Percentiles rank a stretch among this genome's conserved stretches.
These are phyloP conservation scores for Rhincodon typus DNA, from an alignment of 2,797 vertebrate species.

Conservation along the genomic window DNA sequence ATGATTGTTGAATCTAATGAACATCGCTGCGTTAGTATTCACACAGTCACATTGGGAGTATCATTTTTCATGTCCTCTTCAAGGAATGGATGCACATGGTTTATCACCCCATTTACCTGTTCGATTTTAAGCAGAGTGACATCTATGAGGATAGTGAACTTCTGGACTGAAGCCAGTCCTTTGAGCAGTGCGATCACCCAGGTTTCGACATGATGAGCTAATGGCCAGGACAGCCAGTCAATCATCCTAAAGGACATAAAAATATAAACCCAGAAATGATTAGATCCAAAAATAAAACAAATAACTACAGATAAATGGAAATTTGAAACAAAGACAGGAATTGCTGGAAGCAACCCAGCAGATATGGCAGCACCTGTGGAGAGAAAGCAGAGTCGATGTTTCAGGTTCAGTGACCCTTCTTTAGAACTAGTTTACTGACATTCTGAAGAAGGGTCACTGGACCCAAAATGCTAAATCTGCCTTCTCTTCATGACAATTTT, in stretches of 20 bases:
- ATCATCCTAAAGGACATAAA: constrained; percentile 73
- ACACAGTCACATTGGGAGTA: background rate
- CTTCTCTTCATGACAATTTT: no score
- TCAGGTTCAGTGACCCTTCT: no score
- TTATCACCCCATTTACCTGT: constrained; percentile 65
- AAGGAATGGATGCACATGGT: background rate
- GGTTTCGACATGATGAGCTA: constrained; percentile 93
- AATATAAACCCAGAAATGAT: background rate
- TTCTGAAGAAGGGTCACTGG: no score
- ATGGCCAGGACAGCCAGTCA: constrained; percentile 96
- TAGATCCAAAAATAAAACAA: background rate
- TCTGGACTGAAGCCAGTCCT: constrained; percentile 92
- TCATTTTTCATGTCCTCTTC: background rate
- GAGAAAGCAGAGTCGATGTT: no score
- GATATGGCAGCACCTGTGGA: no score
- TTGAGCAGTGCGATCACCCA: constrained; percentile 94
- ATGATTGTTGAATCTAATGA: background rate
- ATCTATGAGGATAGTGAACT: constrained; percentile 98
- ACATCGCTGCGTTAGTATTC: background rate
- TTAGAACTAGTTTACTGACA: no score
- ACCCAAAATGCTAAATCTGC: no score
- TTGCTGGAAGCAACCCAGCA: no score
- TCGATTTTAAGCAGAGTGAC: constrained; percentile 96
- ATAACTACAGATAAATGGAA: no score
- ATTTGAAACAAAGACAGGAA: no score